Evolutionary conservation across 2,888 invertebrate genomes (phyloP).

Genomic region (Leucania comma): DNA sequence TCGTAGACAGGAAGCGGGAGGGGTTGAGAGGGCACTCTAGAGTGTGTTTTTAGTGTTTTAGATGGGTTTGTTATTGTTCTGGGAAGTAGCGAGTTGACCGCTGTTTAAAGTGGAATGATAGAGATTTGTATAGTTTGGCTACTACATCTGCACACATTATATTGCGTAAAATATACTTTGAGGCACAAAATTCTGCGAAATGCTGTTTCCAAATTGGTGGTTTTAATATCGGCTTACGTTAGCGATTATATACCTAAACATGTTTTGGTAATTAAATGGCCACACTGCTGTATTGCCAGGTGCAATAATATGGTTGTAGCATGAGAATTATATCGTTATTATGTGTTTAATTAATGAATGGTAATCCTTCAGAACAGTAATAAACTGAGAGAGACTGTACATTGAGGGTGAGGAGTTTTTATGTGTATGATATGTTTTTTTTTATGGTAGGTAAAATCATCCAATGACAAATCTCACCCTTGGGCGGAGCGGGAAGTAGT

Average conservation of each 20-base stretch:
- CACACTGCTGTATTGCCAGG: constrained; percentile 15
- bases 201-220: constrained; percentile 28
- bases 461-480: no score
- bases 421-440: no score
- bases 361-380: constrained; percentile 11
- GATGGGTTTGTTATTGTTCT: constrained; percentile 1
- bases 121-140: background rate
- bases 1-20: background rate
- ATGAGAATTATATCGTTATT: constrained; percentile 1
- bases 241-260: constrained; percentile 35
- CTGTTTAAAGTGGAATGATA: background rate
- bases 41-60: constrained; percentile 19
- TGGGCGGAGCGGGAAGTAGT: no score
- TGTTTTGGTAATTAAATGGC: constrained; percentile 46
- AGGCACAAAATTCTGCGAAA: background rate
- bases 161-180: background rate
- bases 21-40: background rate
- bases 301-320: constrained; percentile 19
- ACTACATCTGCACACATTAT: background rate
- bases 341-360: background rate
- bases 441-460: no score
- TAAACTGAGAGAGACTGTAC: no score
- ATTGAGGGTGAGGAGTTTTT: no score
- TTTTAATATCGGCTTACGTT: constrained; percentile 42
- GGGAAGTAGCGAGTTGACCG: background rate